phyloP scores from a whole-genome alignment of 2,113 vertebrate species.

The Bubo bubo region DNA sequence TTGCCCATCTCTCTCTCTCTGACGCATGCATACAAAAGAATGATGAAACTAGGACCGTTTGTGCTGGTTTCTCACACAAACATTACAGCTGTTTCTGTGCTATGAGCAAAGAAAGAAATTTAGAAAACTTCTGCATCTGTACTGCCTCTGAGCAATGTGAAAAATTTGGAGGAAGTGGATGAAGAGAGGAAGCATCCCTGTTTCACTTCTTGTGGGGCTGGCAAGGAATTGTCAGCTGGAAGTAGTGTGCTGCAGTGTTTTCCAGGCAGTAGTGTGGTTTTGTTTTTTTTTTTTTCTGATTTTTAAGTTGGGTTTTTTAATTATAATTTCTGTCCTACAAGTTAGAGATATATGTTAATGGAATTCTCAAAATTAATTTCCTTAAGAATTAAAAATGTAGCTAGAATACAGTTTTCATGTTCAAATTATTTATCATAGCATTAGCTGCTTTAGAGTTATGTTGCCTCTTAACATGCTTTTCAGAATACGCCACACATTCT shows the following conservation, averaged over 20 bases:
- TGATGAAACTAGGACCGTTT: not conserved
- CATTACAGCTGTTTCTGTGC: not conserved
- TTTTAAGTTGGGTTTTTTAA: not conserved
- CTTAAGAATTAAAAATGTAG: not conserved
- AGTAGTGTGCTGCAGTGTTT: not conserved
- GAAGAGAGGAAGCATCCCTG: not conserved
- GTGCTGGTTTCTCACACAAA: not conserved
- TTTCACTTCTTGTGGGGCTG: not conserved
- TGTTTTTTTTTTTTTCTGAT: not conserved
- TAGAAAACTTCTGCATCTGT: not conserved
- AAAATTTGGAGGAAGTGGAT: not conserved
- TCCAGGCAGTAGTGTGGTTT: not conserved
- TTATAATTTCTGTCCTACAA: not conserved
- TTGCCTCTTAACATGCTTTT: not conserved
- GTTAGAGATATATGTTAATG: not conserved
- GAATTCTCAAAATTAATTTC: not conserved
- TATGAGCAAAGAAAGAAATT: not conserved
- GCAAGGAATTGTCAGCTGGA: not conserved
- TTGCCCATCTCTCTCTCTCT: not conserved
- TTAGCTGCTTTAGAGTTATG: not conserved
- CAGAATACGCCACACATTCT: not conserved
- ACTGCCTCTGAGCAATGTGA: not conserved
- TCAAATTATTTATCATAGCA: not conserved
- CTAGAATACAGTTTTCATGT: not conserved
- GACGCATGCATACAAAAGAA: not conserved